These are phyloP conservation scores for Sitobion miscanthi DNA, from an alignment of 1,140 invertebrate genomes.

Conservation along the genomic window DNA sequence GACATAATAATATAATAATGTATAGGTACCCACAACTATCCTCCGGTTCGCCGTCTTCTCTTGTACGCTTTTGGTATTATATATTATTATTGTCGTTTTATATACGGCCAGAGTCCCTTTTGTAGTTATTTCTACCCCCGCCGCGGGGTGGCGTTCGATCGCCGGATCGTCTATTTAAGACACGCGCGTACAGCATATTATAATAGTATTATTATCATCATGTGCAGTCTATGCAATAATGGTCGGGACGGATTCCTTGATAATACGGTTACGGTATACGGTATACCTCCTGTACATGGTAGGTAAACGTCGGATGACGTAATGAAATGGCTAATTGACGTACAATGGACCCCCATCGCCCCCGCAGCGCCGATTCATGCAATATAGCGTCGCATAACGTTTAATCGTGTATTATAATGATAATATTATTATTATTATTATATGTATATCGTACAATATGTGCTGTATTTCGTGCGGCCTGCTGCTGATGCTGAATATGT, in stretches of 20 bases:
- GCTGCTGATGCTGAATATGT: neutral
- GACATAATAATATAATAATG: too few relatives aligned
- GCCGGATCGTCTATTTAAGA: neutral
- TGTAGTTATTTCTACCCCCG: neutral
- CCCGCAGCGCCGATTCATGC: neutral
- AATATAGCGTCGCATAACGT: neutral
- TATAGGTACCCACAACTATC: neutral
- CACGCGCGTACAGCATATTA: neutral
- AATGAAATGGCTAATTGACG: constrained; percentile 18
- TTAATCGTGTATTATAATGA: neutral
- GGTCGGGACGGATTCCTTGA: neutral
- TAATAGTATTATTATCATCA: neutral
- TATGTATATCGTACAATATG: neutral
- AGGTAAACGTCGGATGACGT: neutral
- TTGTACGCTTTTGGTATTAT: neutral
- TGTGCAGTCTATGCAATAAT: neutral
- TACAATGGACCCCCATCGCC: constrained; percentile 6
- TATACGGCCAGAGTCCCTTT: neutral
- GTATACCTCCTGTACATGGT: neutral
- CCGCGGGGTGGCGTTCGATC: neutral
- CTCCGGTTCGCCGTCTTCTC: neutral
- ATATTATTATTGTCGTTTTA: neutral
- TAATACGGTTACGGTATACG: neutral
- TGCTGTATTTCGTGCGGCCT: neutral
- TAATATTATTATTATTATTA: neutral